phyloP scores from a whole-genome alignment of 2,113 vertebrate genomes.

The Dicrurus megarhynchus region DNA sequence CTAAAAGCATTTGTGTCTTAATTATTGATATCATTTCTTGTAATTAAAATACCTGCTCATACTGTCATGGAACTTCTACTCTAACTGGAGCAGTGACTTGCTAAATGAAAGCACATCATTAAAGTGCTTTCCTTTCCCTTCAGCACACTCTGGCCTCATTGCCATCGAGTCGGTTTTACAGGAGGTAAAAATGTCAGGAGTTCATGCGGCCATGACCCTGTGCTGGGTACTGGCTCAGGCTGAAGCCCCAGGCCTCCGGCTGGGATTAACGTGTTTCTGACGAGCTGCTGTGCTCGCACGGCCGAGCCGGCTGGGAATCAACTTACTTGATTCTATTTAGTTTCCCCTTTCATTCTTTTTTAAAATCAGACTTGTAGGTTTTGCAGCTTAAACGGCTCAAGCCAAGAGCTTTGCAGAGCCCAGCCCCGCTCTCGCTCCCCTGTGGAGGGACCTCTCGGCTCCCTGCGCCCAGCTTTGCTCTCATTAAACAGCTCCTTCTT shows the following conservation, averaged over 20 bases:
- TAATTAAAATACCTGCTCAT: background rate
- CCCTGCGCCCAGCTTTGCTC: accelerated
- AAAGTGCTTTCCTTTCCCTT: background rate
- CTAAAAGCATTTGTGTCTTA: background rate
- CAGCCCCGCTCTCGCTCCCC: accelerated
- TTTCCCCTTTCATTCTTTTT: background rate
- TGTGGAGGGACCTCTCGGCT: accelerated
- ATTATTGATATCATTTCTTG: background rate
- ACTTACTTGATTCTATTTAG: background rate
- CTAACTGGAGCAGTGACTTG: background rate
- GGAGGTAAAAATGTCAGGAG: background rate
- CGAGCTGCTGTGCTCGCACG: background rate
- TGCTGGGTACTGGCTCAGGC: background rate
- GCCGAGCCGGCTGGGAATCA: background rate
- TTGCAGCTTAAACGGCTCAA: background rate
- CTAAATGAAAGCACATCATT: background rate
- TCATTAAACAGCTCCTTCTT: background rate
- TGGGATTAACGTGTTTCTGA: background rate
- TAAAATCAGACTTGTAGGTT: background rate
- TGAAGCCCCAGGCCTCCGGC: background rate
- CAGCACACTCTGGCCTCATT: background rate
- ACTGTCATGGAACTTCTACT: background rate
- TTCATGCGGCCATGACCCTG: background rate
- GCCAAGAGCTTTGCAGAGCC: background rate
- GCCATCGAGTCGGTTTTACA: background rate